Conservation (phyloP, 2,113 vertebrate genomes). For the Acrocephalus kingi region DNA sequence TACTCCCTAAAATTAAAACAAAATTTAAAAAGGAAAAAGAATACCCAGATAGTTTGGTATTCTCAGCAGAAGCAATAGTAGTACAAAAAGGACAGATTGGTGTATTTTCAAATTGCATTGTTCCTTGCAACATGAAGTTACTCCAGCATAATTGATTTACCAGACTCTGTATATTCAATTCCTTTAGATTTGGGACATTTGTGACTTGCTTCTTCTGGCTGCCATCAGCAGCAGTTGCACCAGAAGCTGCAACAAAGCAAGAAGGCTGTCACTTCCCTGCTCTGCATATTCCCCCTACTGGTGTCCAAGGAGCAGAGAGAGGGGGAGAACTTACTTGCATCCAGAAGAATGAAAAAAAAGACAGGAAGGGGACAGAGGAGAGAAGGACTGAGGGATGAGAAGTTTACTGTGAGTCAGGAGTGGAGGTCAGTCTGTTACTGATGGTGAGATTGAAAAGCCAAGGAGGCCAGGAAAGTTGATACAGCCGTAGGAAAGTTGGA, state of each 20-base stretch:
- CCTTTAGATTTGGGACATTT: neutral
- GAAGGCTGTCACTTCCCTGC: neutral
- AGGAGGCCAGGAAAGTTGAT: neutral
- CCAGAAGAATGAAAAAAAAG: neutral
- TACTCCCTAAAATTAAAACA: neutral
- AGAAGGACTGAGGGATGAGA: neutral
- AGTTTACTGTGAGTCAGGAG: neutral
- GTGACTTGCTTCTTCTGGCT: neutral
- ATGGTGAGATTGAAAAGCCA: neutral
- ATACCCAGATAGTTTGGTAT: neutral
- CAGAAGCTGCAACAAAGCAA: neutral
- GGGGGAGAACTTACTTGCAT: fast-evolving
- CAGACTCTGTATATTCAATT: neutral
- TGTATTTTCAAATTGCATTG: neutral
- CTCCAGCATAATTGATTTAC: neutral
- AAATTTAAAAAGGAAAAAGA: neutral
- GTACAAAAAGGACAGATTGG: neutral
- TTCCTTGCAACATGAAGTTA: neutral
- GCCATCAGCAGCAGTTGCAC: neutral
- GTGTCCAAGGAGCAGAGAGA: neutral
- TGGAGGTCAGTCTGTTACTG: neutral
- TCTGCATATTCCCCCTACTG: neutral
- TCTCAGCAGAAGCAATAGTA: neutral
- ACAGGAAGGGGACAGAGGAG: neutral
- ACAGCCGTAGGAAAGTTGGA: fast-evolving